Evolutionary conservation across 92 coral and sea anemone species (phyloP), one percentile per base, ranked within the genome.

Genomic region (Desmophyllum pertusum): DNA sequence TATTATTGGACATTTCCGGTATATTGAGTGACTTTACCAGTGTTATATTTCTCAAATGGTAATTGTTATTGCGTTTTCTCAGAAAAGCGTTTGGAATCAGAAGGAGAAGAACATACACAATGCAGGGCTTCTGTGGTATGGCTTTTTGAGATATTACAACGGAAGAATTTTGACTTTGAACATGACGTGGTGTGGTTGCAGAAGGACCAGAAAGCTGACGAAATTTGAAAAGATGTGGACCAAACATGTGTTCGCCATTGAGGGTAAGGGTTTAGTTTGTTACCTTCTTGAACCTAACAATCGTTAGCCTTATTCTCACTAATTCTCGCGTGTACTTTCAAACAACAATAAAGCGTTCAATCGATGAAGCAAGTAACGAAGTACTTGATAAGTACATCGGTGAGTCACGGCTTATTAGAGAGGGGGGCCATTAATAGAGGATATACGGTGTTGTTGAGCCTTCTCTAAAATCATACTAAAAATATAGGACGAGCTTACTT

Each of bases 171-270:
- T 84, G 97, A 96, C 90, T 96, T 92, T 78, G 96, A 94, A 35
- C 93, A 89, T 48, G 92, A 96, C 48, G 98, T 96, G 10, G 95
- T 96, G 10, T 96, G 97, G n/a, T 77, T 91, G 98, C 71, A 93
- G 99, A 82, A 87, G 90, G 53, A 64, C 75, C 57, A 92, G 89
- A 62, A 90, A 78, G 61, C 91, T 96, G 73, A 92, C 99, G 25
- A 96, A 96, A 78, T 96, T 96, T 81, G 99, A 96, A 76, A 94
- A 91, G 81, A 91, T 96, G 88, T 96, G 99, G 99, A 94, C 98
- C 27, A 91, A 92, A 57, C 90, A 90, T 53, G 90, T 84, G 31
- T 92, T 94, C 65, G 98, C 97, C 29, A 90, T 96, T 29, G 99
- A 96, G 84, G 99, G 99, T 96, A 80, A 36, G 78, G n/a, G 29